phyloP scores from a whole-genome alignment of 1,140 invertebrate species.

The Druon quercuslanigerum region DNA sequence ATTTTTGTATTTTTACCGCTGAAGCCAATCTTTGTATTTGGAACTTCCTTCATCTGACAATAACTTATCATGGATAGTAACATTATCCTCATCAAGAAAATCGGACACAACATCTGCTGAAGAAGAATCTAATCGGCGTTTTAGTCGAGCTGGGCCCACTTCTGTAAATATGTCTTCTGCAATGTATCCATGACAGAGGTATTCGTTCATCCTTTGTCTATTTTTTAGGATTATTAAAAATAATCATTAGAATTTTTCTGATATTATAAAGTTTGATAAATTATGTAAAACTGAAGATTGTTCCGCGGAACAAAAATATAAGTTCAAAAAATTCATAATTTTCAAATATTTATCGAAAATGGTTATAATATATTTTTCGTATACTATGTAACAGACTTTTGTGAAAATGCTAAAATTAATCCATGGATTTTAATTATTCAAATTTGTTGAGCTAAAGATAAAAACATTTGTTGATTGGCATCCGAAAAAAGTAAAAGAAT shows the following conservation, averaged over 20 bases:
- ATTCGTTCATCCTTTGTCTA: slow-evolving; percentile 84
- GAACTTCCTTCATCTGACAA: slow-evolving; percentile 81
- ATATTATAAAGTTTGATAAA: no score
- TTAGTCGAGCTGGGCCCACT: slow-evolving; percentile 73
- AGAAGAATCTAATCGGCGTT: slow-evolving; percentile 72
- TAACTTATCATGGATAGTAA: slow-evolving; percentile 75
- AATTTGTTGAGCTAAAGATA: no score
- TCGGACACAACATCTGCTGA: slow-evolving; percentile 50
- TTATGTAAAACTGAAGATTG: no score
- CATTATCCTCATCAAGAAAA: slow-evolving; percentile 58
- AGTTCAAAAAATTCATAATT: no score
- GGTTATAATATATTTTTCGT: no score
- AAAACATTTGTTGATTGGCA: no score
- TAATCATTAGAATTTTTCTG: not conserved
- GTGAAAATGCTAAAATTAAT: no score
- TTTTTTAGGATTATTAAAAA: slow-evolving; percentile 41
- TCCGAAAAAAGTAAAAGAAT: no score
- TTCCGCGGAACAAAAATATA: no score
- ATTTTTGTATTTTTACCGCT: slow-evolving; percentile 75
- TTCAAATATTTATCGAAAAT: no score
- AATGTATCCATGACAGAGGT: slow-evolving; percentile 82
- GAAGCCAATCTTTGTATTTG: slow-evolving; percentile 82
- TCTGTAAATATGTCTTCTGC: slow-evolving; percentile 82
- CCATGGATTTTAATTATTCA: no score
- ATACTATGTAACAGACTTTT: no score